phyloP scores from a whole-genome alignment of 1,140 invertebrate genomes.

The Frieseomelitta varia region DNA sequence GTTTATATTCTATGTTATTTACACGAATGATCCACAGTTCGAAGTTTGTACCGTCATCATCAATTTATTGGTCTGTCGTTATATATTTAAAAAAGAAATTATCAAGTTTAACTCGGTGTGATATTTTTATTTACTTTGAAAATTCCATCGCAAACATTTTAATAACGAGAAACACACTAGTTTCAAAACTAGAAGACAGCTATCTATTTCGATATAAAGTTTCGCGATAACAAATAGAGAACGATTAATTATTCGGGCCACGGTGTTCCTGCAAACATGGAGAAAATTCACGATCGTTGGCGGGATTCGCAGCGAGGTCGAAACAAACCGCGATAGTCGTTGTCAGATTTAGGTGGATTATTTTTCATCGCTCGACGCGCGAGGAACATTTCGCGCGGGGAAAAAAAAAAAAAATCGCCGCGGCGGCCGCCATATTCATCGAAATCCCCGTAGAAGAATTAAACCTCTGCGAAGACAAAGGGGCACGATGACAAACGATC shows the following conservation, averaged over 20 bases:
- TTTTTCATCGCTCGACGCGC: conserved; percentile 11
- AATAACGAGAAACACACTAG: too few species aligned
- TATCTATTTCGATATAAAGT: too few species aligned
- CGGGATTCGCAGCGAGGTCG: not conserved
- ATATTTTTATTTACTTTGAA: too few species aligned
- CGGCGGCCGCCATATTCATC: not conserved
- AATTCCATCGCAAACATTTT: too few species aligned
- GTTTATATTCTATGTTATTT: too few species aligned
- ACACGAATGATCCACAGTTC: too few species aligned
- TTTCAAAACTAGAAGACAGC: too few species aligned
- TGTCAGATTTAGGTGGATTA: not conserved
- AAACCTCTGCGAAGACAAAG: conserved; percentile 17
- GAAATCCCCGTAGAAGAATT: not conserved
- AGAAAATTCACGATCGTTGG: not conserved
- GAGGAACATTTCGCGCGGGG: too few species aligned
- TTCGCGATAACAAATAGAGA: not conserved
- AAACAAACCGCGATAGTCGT: not conserved
- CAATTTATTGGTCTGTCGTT: too few species aligned
- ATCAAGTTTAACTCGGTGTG: too few species aligned
- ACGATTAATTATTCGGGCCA: not conserved
- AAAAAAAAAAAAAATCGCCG: not conserved
- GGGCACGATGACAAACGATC: conserved; percentile 8
- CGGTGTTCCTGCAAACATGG: not conserved
- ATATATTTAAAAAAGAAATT: too few species aligned
- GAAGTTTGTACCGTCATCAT: too few species aligned